phyloP scores from a whole-genome alignment of 2,888 invertebrate species.

The Gerris lacustris region DNA sequence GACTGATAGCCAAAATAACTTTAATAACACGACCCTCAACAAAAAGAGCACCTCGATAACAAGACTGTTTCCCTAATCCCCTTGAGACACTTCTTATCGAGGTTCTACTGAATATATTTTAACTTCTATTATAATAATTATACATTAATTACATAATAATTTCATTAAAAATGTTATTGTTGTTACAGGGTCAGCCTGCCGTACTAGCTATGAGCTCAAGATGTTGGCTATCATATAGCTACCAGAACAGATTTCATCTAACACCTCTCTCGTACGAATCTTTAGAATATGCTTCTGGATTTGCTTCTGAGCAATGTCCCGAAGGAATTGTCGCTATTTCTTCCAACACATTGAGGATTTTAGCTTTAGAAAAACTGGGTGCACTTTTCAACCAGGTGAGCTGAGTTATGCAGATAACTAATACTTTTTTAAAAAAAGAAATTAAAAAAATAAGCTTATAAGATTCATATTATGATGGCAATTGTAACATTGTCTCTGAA shows the following conservation, averaged over 20 bases:
- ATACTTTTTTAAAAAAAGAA: too few relatives aligned
- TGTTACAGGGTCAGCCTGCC: background rate
- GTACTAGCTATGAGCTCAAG: conserved; percentile 86
- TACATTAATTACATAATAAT: too few relatives aligned
- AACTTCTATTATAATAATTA: too few relatives aligned
- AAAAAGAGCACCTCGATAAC: too few relatives aligned
- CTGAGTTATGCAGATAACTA: background rate
- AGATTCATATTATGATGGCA: too few relatives aligned
- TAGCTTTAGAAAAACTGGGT: conserved; percentile 94
- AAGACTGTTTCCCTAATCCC: too few relatives aligned
- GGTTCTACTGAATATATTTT: too few relatives aligned
- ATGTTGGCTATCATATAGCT: conserved; percentile 96
- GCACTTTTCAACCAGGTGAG: conserved; percentile 87
- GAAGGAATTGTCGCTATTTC: conserved; percentile 99
- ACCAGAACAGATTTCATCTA: conserved; percentile 90
- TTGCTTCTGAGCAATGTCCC: conserved; percentile 89
- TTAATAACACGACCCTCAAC: too few relatives aligned
- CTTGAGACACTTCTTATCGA: too few relatives aligned
- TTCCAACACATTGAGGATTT: conserved; percentile 89
- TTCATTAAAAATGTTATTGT: background rate
- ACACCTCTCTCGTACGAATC: conserved; percentile 94
- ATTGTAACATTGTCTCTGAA: too few relatives aligned
- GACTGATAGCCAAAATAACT: too few relatives aligned
- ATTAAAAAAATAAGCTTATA: too few relatives aligned
- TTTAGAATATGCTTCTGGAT: conserved; percentile 93